Percentiles rank a stretch among this genome's conserved stretches.
These are phyloP conservation scores for Rhysida immarginata DNA, from an alignment of 1,140 invertebrate species.

Conservation along the genomic window DNA sequence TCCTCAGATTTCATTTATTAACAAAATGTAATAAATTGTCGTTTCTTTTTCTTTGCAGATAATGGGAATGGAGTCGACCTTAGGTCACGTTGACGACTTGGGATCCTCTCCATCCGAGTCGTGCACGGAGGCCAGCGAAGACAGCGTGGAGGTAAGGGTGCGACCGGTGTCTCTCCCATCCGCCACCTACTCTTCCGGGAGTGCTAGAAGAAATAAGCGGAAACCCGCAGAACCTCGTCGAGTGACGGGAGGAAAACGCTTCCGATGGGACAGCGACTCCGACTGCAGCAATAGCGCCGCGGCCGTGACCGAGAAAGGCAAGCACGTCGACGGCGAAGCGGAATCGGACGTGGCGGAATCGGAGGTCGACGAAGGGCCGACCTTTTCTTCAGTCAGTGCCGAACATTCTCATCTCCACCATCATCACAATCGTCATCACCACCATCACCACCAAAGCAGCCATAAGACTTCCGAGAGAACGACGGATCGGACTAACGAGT, in stretches of 20 bases:
- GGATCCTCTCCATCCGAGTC: no score
- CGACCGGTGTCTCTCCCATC: slow-evolving; percentile 36
- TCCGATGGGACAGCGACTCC: not conserved
- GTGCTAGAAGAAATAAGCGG: slow-evolving; percentile 40
- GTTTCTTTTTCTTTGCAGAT: no score
- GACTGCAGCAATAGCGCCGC: not conserved
- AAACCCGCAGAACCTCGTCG: slow-evolving; percentile 53
- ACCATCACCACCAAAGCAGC: no score
- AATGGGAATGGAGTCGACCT: no score
- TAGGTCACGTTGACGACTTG: no score
- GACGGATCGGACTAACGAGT: not conserved
- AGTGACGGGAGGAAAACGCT: slow-evolving; percentile 24
- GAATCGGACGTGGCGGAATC: not conserved
- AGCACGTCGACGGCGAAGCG: not conserved
- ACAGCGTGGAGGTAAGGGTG: slow-evolving; percentile 51
- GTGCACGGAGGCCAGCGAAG: slow-evolving; percentile 51
- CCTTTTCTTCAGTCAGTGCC: not conserved
- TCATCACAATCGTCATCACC: no score
- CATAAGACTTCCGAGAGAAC: not conserved
- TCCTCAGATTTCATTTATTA: no score
- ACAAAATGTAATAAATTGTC: no score
- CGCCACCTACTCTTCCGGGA: not conserved
- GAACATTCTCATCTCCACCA: not conserved
- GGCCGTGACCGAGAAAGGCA: not conserved
- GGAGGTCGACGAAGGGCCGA: not conserved